Evolutionary conservation across 2,113 vertebrate species (phyloP), one percentile per base, ranked within the genome.

Genomic region (Variabilichromis moorii): DNA sequence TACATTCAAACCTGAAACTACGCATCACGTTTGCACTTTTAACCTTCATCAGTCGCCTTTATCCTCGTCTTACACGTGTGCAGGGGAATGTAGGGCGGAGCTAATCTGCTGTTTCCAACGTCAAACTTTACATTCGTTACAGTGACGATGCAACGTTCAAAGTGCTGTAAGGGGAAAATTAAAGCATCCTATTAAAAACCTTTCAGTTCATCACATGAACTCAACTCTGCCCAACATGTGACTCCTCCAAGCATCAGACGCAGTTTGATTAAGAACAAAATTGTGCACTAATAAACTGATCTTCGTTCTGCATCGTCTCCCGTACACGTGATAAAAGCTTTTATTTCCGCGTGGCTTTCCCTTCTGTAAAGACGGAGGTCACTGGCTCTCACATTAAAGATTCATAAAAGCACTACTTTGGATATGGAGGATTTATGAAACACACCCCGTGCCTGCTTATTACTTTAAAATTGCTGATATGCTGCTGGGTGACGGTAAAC

Each of bases 401-500:
- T 94, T 93, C 90, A 95, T 93, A 91, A 91, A 92, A 93, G 73
- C 90, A 91, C 86, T 89, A 82, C 88, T 83, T 83, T 80, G 87
- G 89, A 93, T 93, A 91, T 89, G 90, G 87, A 88, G 88, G 88
- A 93, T 93, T 94, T 93, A 94, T 94, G 90, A 95, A 95, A 92
- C 86, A 86, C 82, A 92, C 86, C 82, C 79, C 87, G 9, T 78
- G 82, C 68, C 87, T 85, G 81, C 88, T 94, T 95, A 95, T 94
- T 93, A 94, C 93, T 90, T 90, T 95, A 93, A 95, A 93, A 91
- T 91, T 93, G 91, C 93, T 93, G 90, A 94, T 93, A 73, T 83
- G 89, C 92, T 42, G 47, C 50, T 84, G 86, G 87, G 86, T 86
- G 86, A 89, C 31, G 61, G 90, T 88, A 89, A 93, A 94, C 89